Conservation (phyloP, 2,113 vertebrate genomes). For the Notiomystis cincta region DNA sequence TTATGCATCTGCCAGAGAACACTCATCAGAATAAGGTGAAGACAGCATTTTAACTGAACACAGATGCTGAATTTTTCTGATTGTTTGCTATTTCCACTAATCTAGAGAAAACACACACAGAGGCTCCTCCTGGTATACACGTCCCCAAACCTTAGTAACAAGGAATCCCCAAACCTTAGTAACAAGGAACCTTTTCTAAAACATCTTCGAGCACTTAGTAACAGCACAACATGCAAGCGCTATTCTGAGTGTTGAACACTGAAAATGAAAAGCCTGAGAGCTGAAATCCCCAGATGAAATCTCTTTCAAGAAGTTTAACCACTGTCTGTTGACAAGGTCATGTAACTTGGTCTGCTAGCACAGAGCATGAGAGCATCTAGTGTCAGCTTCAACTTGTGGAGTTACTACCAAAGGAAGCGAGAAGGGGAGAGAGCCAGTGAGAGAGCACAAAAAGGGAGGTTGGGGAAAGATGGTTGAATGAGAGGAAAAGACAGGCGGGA, state of each 20-base stretch:
- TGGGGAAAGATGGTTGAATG: neutral
- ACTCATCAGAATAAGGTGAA: neutral
- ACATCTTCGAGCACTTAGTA: neutral
- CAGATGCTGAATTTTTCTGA: neutral
- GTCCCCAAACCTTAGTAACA: accelerated
- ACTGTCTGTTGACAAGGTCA: neutral
- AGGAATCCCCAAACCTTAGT: neutral
- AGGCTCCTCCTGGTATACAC: neutral
- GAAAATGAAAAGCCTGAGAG: neutral
- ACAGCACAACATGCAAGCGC: neutral
- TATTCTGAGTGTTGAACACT: neutral
- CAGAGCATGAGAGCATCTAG: neutral
- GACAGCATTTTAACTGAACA: constrained; percentile 13
- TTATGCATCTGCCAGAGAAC: neutral
- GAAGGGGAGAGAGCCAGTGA: neutral
- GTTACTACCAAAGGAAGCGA: neutral
- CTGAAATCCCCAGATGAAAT: neutral
- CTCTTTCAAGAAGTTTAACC: neutral
- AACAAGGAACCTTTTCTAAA: neutral
- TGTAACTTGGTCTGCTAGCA: accelerated
- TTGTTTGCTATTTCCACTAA: neutral
- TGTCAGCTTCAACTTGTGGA: neutral
- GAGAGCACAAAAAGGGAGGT: neutral
- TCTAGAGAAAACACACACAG: neutral
- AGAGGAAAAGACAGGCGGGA: neutral